Base-by-base conservation (phyloP, 2,113 vertebrate species). In the Lophochroa leadbeateri region DNA sequence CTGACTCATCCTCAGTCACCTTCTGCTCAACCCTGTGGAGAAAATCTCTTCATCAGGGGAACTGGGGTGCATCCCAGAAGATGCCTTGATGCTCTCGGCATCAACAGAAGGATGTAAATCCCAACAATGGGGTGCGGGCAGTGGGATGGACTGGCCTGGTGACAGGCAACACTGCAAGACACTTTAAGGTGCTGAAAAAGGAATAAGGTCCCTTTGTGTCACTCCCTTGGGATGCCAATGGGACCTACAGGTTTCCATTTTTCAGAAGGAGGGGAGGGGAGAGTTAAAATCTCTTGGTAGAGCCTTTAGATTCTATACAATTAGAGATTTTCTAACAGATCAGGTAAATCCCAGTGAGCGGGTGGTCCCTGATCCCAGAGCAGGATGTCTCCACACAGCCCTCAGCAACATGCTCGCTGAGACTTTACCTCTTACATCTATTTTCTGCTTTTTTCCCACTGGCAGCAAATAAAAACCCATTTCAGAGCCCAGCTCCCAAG, bases 41-140 rank as follows among this genome's bases (percentile, higher is more conserved):
- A 63, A 61, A 82, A 43, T 1, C 0, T 0, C 60, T 29, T n/a
- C 37, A 1, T 2, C 5, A 29, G n/a, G 46, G 61, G 50, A 39
- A 33, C 2, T 1, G 10, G n/a, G 29, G 24, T 4, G 4, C 80
- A 15, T 25, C 13, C 68, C 20, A 0, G 9, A 68, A 81, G 25
- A 13, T 35, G 39, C 25, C 49, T 5, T 6, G 3, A 4, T 58
- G 57, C 57, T 35, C 57, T 8, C 2, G 2, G 57, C 6, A 25
- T 58, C 6, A 9, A 8, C 0, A 10, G 49, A 20, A 41, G 52
- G 52, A 24, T 10, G 7, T 24, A 61, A 41, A 61, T 12, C 17
- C 11, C 6, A 0, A 24, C 25, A 41, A 24, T 1, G 4, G 13
- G 4, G 8, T 15, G 24, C 11, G 35, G 33, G 24, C 23, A 37